These are phyloP conservation scores for Xylocampa areola DNA, from an alignment of 2,888 invertebrate species.

Conservation along the genomic window DNA sequence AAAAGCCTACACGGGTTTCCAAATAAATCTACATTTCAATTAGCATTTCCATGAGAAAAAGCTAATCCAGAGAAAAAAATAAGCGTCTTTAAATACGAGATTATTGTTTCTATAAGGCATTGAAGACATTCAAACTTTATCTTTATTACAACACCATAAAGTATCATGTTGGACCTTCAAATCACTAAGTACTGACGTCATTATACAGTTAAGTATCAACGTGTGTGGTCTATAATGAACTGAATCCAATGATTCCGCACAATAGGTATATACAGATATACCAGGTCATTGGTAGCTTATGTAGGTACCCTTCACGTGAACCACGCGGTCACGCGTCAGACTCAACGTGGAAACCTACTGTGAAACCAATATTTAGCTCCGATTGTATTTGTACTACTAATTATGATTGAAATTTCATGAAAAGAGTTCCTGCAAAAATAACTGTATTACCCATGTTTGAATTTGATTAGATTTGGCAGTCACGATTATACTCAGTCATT, in stretches of 20 bases:
- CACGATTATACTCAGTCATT: slow-evolving; percentile 32
- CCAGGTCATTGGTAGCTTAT: slow-evolving; percentile 6
- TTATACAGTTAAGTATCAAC: slow-evolving; percentile 1
- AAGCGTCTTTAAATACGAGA: background rate
- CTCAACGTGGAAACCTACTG: slow-evolving; percentile 44
- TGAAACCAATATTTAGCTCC: slow-evolving; percentile 23
- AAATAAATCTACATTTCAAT: slow-evolving; percentile 26
- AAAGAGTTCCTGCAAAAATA: no score
- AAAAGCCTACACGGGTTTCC: slow-evolving; percentile 23
- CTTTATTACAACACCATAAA: slow-evolving; percentile 16
- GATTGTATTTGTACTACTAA: slow-evolving; percentile 15
- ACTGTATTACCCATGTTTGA: slow-evolving; percentile 18
- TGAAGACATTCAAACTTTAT: slow-evolving; percentile 6
- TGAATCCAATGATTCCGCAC: slow-evolving; percentile 10
- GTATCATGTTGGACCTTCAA: slow-evolving; percentile 23
- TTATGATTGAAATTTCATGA: slow-evolving; percentile 13
- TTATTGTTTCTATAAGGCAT: slow-evolving; percentile 1
- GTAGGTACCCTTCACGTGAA: slow-evolving; percentile 19
- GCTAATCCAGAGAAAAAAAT: slow-evolving; percentile 3
- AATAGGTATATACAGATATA: slow-evolving; percentile 20
- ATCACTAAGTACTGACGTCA: slow-evolving; percentile 14
- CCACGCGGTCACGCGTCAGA: slow-evolving; percentile 40
- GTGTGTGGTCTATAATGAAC: slow-evolving; percentile 29
- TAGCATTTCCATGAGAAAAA: slow-evolving; percentile 16
- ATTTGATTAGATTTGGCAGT: slow-evolving; percentile 27